These are phyloP conservation scores for Trichogramma pretiosum DNA, from an alignment of 1,140 invertebrate species.

Conservation along the genomic window DNA sequence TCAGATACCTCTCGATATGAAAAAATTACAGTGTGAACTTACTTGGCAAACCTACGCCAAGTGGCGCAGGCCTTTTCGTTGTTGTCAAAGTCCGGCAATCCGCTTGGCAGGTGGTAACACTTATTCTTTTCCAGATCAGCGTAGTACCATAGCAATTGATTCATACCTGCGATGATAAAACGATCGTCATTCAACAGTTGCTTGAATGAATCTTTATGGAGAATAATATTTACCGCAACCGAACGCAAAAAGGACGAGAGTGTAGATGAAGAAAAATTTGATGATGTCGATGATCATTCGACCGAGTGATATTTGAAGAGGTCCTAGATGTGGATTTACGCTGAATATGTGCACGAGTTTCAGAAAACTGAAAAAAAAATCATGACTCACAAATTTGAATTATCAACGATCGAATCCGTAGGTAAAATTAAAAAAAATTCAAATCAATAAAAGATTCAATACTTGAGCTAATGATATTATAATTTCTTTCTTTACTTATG, in stretches of 20 bases:
- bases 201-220: background rate
- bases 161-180: slow-evolving; percentile 56
- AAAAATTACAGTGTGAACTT: no score
- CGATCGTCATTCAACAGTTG: slow-evolving; percentile 8
- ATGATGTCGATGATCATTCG: slow-evolving; percentile 89
- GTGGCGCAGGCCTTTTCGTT: slow-evolving; percentile 74
- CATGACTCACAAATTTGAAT: slow-evolving; percentile 5
- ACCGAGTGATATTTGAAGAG: slow-evolving; percentile 78
- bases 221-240: slow-evolving; percentile 64
- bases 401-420: background rate
- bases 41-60: slow-evolving; percentile 81
- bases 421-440: background rate
- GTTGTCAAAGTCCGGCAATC: slow-evolving; percentile 63
- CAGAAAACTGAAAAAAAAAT: slow-evolving; percentile 56
- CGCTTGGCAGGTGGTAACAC: slow-evolving; percentile 66
- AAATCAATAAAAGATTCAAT: background rate
- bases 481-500: no score
- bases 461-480: no score
- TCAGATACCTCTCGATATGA: no score
- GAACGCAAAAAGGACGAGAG: slow-evolving; percentile 80
- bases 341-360: slow-evolving; percentile 94
- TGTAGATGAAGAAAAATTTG: slow-evolving; percentile 90
- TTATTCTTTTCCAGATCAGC: slow-evolving; percentile 79
- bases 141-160: slow-evolving; percentile 92
- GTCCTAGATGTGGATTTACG: slow-evolving; percentile 87